Evolutionary conservation across 2,113 vertebrate species (phyloP).

Genomic region (Melanostigma gelatinosum): DNA sequence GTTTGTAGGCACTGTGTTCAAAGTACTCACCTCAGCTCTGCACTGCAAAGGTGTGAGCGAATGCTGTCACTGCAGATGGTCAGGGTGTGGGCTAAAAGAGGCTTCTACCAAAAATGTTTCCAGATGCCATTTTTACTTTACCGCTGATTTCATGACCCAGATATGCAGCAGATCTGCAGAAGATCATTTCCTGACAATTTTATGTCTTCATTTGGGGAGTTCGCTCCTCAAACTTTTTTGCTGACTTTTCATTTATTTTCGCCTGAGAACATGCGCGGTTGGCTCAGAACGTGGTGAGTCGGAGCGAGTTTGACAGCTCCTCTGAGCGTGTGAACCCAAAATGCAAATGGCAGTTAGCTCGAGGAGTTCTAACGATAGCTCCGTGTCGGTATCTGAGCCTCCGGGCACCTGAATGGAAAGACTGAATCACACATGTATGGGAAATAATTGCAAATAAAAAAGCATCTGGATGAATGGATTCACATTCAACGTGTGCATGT

Average conservation of each 20-base stretch:
- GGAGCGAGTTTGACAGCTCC: background rate
- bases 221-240: background rate
- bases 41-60: conserved; percentile 2
- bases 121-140: background rate
- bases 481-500: background rate
- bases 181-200: conserved; percentile 26
- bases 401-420: background rate
- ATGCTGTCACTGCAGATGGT: conserved; percentile 2
- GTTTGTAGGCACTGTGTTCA: background rate
- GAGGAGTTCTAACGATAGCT: background rate
- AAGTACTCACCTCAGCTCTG: conserved; percentile 3
- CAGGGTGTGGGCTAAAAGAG: conserved; percentile 16
- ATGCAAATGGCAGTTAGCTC: background rate
- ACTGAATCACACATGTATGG: background rate
- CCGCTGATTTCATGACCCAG: conserved; percentile 41
- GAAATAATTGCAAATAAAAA: background rate
- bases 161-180: conserved; percentile 17
- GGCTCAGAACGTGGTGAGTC: background rate
- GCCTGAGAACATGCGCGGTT: background rate
- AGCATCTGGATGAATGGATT: background rate
- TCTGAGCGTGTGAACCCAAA: background rate
- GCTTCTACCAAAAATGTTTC: conserved; percentile 7
- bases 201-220: conserved; percentile 9
- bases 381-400: background rate
- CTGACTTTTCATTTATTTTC: background rate